phyloP scores from a whole-genome alignment of 2,113 vertebrate genomes.

The Pycnonotus jocosus region DNA sequence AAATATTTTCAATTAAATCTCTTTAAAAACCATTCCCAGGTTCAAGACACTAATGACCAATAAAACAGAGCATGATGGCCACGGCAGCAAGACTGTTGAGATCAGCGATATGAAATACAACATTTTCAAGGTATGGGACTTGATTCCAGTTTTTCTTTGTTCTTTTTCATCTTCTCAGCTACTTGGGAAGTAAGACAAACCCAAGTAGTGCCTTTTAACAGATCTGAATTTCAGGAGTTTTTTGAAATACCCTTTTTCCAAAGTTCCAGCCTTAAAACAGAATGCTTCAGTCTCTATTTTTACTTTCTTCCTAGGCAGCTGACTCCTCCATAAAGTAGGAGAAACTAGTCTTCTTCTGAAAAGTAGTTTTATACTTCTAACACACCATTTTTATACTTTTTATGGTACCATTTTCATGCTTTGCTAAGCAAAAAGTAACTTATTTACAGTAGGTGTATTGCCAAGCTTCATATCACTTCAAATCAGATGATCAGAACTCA shows the following conservation, averaged over 20 bases:
- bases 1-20: background rate
- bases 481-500: background rate
- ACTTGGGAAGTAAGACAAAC: background rate
- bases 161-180: background rate
- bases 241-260: background rate
- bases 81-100: conserved; percentile 82
- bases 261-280: background rate
- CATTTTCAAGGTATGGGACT: conserved; percentile 84
- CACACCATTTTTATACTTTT: background rate
- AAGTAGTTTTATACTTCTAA: background rate
- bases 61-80: conserved; percentile 73
- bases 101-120: conserved; percentile 89
- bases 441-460: background rate
- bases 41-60: conserved; percentile 89
- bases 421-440: background rate
- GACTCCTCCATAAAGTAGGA: background rate
- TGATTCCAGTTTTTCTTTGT: background rate
- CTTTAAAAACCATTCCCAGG: conserved; percentile 56
- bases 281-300: background rate
- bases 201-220: background rate
- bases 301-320: background rate
- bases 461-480: background rate
- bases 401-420: background rate
- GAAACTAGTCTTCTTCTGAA: background rate
- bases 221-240: background rate